Evolutionary conservation across 2,113 vertebrate species (phyloP).

Genomic region (Phrynocephalus versicolor): DNA sequence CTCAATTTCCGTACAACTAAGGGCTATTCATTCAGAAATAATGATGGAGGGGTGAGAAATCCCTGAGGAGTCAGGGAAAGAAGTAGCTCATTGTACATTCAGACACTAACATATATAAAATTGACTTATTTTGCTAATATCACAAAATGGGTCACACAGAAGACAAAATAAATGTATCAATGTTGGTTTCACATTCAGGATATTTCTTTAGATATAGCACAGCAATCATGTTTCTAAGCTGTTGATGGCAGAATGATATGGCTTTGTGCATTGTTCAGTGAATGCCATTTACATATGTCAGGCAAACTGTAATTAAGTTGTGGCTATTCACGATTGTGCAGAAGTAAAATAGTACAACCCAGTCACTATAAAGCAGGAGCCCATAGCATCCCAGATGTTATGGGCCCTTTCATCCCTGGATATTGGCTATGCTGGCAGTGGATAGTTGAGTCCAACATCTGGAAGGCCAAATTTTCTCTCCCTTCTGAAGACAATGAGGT

Average conservation of each 20-base stretch:
- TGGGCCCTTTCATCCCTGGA: not conserved
- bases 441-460: not conserved
- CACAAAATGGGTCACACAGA: constrained; percentile 62
- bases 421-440: not conserved
- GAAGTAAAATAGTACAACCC: constrained; percentile 15
- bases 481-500: no score
- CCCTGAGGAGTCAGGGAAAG: constrained; percentile 61
- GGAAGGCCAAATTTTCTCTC: no score
- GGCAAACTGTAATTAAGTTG: not conserved
- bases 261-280: constrained; percentile 49
- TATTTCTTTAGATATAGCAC: constrained; percentile 51
- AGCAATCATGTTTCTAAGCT: constrained; percentile 46
- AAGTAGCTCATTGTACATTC: constrained; percentile 69
- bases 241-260: constrained; percentile 50
- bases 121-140: constrained; percentile 75
- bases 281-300: constrained; percentile 34
- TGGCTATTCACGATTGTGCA: not conserved
- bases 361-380: not conserved
- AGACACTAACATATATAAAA: constrained; percentile 71
- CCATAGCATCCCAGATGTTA: not conserved
- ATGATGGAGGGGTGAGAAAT: constrained; percentile 46
- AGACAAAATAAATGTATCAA: constrained; percentile 67
- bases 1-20: constrained; percentile 54
- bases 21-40: constrained; percentile 60
- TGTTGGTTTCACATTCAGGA: constrained; percentile 62